Conservation (phyloP, 2,888 invertebrate species). For the Agriotes lineatus region DNA sequence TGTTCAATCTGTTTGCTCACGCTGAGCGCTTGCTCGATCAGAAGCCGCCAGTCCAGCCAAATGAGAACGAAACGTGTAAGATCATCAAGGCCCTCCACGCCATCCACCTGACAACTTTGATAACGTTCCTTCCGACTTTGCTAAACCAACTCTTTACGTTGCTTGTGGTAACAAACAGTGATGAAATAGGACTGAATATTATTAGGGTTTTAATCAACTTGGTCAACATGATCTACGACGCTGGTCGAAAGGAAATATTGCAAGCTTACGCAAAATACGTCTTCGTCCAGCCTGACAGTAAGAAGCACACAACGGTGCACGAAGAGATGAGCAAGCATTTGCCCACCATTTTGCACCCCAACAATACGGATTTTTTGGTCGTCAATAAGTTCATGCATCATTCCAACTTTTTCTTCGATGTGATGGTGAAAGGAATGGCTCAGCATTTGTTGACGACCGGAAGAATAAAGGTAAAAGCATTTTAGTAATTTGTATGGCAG, state of each 20-base stretch:
- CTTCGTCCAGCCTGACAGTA: slow-evolving; percentile 68
- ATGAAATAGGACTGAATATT: slow-evolving; percentile 89
- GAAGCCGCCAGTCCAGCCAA: slow-evolving; percentile 73
- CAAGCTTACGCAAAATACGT: slow-evolving; percentile 88
- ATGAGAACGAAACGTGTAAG: slow-evolving; percentile 83
- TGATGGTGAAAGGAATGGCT: slow-evolving; percentile 94
- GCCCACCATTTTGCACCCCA: slow-evolving; percentile 78
- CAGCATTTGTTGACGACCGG: slow-evolving; percentile 89
- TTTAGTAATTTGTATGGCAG: too few species aligned
- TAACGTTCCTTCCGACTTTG: slow-evolving; percentile 91
- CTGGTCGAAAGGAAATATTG: slow-evolving; percentile 83
- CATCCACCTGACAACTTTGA: slow-evolving; percentile 84
- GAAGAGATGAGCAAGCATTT: slow-evolving; percentile 81
- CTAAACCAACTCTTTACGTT: slow-evolving; percentile 91
- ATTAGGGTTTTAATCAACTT: slow-evolving; percentile 89
- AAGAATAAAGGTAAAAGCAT: slow-evolving; percentile 90
- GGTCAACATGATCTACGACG: slow-evolving; percentile 87
- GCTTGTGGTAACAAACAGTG: slow-evolving; percentile 81
- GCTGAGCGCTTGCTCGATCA: slow-evolving; percentile 83
- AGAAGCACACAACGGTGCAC: slow-evolving; percentile 74
- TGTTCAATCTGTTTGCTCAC: slow-evolving; percentile 89
- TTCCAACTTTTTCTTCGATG: slow-evolving; percentile 92
- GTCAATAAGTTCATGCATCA: slow-evolving; percentile 94
- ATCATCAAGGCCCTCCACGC: slow-evolving; percentile 91
- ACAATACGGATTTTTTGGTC: slow-evolving; percentile 85